phyloP scores from a whole-genome alignment of 2,113 vertebrate genomes.

The Ginglymostoma cirratum region DNA sequence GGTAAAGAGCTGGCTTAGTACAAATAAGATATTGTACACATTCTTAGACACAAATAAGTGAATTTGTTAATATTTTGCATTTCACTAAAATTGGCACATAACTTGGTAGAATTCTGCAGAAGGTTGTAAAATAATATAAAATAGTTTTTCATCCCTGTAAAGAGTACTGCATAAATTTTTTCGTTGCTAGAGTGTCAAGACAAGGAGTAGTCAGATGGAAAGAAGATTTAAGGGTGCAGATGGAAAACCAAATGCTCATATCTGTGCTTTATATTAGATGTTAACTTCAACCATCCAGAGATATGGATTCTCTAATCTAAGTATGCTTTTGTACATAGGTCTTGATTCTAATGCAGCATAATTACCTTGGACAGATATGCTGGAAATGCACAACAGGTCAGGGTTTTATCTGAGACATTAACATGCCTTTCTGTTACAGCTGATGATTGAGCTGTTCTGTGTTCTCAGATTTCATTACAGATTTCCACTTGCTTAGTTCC shows the following conservation, averaged over 20 bases:
- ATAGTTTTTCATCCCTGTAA: background rate
- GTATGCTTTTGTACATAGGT: too few species aligned
- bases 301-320: background rate
- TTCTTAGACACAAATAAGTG: background rate
- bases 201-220: background rate
- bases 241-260: background rate
- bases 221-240: background rate
- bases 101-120: background rate
- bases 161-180: conserved; percentile 4
- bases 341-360: background rate
- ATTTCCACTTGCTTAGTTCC: background rate
- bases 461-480: background rate
- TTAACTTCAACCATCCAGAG: background rate
- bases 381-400: background rate
- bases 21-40: background rate
- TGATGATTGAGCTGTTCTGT: background rate
- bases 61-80: background rate
- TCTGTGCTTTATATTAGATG: background rate
- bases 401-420: background rate
- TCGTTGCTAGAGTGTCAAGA: background rate
- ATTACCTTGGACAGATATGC: background rate
- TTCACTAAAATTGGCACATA: background rate
- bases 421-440: background rate
- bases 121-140: background rate
- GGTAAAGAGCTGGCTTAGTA: too few species aligned